Base-by-base conservation (phyloP, 23 tunicate genomes). In the Trididemnum clinides region DNA sequence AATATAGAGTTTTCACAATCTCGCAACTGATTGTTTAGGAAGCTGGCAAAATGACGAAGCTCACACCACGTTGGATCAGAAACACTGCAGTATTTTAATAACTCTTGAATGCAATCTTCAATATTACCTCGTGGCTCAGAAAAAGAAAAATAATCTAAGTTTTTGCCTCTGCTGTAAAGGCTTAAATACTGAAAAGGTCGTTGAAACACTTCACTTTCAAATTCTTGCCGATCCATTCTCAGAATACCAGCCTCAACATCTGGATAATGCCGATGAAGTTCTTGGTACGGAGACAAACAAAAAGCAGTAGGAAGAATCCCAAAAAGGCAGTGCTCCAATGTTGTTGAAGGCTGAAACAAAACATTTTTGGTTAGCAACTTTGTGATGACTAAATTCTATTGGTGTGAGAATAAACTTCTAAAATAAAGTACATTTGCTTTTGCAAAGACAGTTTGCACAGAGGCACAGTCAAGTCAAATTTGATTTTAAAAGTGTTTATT, bases 111-210 rank as follows among this genome's bases (percentile, higher is more conserved):
- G 69, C 88, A 89, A n/a, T 83, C 85, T n/a, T 1, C 1, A 1
- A 78, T 50, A 77, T 77, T 78, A 39, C 25, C 37, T 10, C 0
- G 54, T 26, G 88, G 88, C 25, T 19, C 33, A 1, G 38, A 66
- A 39, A 78, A 90, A 0, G 82, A 23, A 80, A 90, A 90, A 10
- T 71, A n/a, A 50, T 90, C 86, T 29, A 90, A 74, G 39, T 90
- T 71, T 37, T 44, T 25, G 0, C 49, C 44, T 5, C 71, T 32
- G 0, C 33, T 31, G 70, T 50, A 80, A 1, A 21, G 30, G 1
- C 28, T 21, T 50, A 90, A 34, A 37, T 85, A 90, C 65, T 90
- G 95, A 39, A 27, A 90, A 30, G 95, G 95, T 31, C 95, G 80
- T 59, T 90, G 95, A 37, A 77, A 90, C 20, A 51, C 66, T 28